A percentile compares a stretch with the other conserved stretches of the same genome.
These are phyloP conservation scores for Accipiter virgatus DNA, from an alignment of 2,113 vertebrate genomes.

Conservation along the genomic window DNA sequence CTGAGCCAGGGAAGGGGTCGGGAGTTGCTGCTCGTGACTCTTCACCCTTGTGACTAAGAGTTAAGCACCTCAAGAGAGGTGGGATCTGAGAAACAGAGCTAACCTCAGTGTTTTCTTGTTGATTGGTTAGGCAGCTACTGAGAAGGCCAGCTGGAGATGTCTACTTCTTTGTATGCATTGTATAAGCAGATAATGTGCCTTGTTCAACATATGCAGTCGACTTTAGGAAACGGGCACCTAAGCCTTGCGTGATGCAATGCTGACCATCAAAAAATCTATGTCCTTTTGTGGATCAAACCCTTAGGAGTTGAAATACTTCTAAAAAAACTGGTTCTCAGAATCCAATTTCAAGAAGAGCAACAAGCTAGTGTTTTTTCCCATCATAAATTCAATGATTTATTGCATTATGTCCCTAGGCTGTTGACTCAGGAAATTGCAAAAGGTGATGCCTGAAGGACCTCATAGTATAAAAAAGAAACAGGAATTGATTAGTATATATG, in stretches of 20 bases:
- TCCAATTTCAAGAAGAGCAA: not conserved
- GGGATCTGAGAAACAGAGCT: not conserved
- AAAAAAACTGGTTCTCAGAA: not conserved
- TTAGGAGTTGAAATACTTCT: not conserved
- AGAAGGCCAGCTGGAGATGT: not conserved
- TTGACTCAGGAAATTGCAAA: conserved; percentile 8
- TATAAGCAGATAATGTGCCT: not conserved
- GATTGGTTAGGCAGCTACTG: not conserved
- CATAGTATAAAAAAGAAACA: not conserved
- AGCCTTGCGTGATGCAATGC: not conserved
- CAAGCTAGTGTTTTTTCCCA: not conserved
- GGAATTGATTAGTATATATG: not conserved
- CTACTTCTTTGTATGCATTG: not conserved
- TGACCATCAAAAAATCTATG: not conserved
- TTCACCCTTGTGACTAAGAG: not conserved
- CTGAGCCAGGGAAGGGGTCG: not conserved
- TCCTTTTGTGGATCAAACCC: not conserved
- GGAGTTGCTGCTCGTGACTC: not conserved
- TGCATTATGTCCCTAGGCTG: not conserved
- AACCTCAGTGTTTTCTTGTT: not conserved
- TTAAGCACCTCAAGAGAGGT: not conserved
- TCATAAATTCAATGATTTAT: not conserved
- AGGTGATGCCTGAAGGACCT: not conserved
- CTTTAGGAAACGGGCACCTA: not conserved
- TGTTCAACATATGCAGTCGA: not conserved